Evolutionary conservation across 1,140 invertebrate species (phyloP).

Genomic region (Lycorma delicatula): DNA sequence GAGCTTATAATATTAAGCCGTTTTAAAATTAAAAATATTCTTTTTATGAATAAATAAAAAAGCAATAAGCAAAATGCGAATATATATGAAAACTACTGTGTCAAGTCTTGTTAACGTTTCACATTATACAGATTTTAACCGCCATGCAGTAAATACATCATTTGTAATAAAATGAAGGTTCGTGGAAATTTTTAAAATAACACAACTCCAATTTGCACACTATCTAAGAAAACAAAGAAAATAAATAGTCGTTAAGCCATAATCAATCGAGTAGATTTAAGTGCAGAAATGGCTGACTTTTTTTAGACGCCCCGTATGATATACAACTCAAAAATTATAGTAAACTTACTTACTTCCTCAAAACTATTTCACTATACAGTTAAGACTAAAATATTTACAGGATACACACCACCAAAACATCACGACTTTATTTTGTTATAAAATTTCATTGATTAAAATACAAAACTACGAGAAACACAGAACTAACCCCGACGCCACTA

Average conservation of each 20-base stretch:
- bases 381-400: neutral
- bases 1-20: too few species aligned
- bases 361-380: neutral
- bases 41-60: too few species aligned
- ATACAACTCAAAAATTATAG: neutral
- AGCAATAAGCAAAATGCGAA: too few species aligned
- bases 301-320: neutral
- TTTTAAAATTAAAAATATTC: too few species aligned
- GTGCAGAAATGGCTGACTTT: conserved; percentile 4
- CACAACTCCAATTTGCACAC: neutral
- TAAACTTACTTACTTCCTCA: neutral
- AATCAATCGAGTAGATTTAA: neutral
- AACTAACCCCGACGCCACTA: conserved; percentile 5
- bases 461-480: neutral
- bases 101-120: neutral
- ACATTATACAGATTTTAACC: neutral
- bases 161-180: neutral
- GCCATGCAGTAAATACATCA: neutral
- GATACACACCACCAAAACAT: neutral
- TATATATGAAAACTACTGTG: neutral
- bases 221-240: neutral
- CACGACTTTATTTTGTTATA: neutral
- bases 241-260: neutral
- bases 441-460: neutral
- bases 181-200: neutral